Conservation (phyloP, 2,797 vertebrate species). For the Erpetoichthys calabaricus region DNA sequence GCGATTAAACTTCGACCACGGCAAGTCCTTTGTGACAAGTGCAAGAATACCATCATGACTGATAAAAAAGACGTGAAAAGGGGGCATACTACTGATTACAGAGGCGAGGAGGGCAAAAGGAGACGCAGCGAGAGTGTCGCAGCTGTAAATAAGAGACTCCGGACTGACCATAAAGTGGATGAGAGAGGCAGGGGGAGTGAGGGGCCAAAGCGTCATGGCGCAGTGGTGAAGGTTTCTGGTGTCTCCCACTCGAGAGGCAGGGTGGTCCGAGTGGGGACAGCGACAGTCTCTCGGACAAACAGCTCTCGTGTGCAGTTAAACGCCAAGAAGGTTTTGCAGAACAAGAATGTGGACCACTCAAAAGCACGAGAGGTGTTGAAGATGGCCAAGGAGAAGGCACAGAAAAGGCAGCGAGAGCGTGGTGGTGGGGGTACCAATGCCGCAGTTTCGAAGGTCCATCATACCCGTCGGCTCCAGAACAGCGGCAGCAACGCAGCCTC, state of each 20-base stretch:
- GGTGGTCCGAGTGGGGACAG: constrained; percentile 33
- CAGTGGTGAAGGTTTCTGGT: constrained; percentile 59
- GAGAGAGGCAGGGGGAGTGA: constrained; percentile 53
- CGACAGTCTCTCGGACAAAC: constrained; percentile 33
- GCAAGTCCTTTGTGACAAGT: constrained; percentile 92
- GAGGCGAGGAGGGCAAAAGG: constrained; percentile 69
- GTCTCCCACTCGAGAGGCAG: constrained; percentile 53
- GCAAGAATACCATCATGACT: constrained; percentile 75
- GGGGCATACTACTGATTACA: constrained; percentile 45
- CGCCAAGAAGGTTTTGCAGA: constrained; percentile 79
- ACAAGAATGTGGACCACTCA: constrained; percentile 73
- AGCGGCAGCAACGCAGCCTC: constrained; percentile 46
- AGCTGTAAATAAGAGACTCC: constrained; percentile 69
- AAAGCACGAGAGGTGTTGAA: constrained; percentile 80
- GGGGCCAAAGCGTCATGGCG: constrained; percentile 56
- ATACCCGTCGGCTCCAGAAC: constrained; percentile 81
- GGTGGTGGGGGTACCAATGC: constrained; percentile 3
- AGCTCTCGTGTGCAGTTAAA: constrained; percentile 63
- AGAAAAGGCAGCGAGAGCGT: constrained; percentile 62
- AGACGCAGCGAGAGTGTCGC: constrained; percentile 57
- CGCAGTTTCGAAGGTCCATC: constrained; percentile 73
- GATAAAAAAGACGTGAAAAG: constrained; percentile 71
- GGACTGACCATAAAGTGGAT: constrained; percentile 68
- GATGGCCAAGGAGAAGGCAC: constrained; percentile 72
- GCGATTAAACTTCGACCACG: constrained; percentile 90